Base-by-base conservation (phyloP, 2,888 invertebrate genomes). In the Cremastobaeus sp. region DNA sequence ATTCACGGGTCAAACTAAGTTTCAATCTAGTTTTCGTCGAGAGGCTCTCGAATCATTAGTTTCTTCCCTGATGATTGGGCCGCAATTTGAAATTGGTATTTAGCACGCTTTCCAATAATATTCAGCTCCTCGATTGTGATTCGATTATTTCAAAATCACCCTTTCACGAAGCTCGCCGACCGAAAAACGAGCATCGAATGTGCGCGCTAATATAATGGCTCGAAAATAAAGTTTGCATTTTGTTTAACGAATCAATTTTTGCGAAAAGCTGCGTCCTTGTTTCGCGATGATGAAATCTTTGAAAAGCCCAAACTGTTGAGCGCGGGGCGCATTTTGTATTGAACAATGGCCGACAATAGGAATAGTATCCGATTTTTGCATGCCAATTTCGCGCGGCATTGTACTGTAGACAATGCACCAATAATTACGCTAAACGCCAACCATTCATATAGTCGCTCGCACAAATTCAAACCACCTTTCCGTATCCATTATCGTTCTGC, bases 361-460 rank as follows among this genome's bases (percentile, higher is more conserved):
- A 85, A 71, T 85, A 83, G 85, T 84, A 83, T 85, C 82, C 85
- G 85, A 86, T 86, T 86, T 86, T 86, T 86, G 84, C 86, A 86
- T 86, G 85, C 84, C 86, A 86, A 86, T 86, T 86, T 84, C 80
- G 83, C 80, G 80, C 72, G 78, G 85, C 83, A 86, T 86, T 86
- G 86, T 86, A 76, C 81, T 79, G 84, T 85, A 86, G 86, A 86
- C 86, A 86, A 86, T 86, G 85, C 85, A 77, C 81, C 86, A 84
- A 86, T 86, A 86, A 86, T 86, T 86, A 85, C 86, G 86, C 86
- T 86, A 85, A 85, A 86, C 85, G 85, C 80, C 78, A 79, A 83
- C 84, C 82, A 85, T 85, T 85, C 85, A 85, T 85, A 84, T 84
- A 83, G 84, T 83, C 83, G 84, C 84, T 86, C 85, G 81, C 76